Evolutionary conservation across 2,888 invertebrate species (phyloP).

Genomic region (Tiphia femorata): DNA sequence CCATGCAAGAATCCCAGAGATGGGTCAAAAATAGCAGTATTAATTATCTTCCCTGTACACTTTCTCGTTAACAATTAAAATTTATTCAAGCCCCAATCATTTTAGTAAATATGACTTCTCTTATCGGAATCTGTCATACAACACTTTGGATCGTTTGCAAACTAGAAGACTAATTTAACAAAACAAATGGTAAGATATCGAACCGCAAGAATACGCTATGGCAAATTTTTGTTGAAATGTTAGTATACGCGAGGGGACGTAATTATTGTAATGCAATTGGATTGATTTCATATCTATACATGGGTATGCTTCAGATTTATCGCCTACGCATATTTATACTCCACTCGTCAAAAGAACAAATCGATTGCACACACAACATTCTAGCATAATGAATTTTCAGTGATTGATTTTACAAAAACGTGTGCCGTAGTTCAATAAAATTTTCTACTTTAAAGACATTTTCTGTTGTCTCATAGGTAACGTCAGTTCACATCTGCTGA

Average conservation of each 20-base stretch:
- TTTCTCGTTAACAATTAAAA: too few species aligned
- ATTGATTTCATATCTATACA: conserved; percentile 32
- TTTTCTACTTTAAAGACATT: background rate
- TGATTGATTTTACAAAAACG: background rate
- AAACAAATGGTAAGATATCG: conserved; percentile 8
- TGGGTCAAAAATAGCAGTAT: too few species aligned
- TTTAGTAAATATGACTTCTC: too few species aligned
- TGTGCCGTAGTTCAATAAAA: too few species aligned
- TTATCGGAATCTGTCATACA: too few species aligned
- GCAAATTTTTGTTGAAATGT: background rate
- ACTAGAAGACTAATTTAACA: conserved; percentile 2
- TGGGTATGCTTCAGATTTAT: conserved; percentile 23
- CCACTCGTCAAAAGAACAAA: background rate
- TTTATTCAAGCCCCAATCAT: too few species aligned
- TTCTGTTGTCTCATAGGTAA: background rate
- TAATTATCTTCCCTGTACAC: too few species aligned
- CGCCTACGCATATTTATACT: conserved; percentile 13
- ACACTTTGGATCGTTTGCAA: too few species aligned
- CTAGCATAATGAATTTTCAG: background rate
- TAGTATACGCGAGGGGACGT: background rate
- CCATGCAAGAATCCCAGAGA: too few species aligned
- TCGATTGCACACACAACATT: background rate
- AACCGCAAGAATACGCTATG: background rate
- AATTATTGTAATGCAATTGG: conserved; percentile 10
- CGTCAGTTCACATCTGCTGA: too few species aligned